Evolutionary conservation across 2,113 vertebrate species (phyloP).

Genomic region (Mesoclemmys tuberculata): DNA sequence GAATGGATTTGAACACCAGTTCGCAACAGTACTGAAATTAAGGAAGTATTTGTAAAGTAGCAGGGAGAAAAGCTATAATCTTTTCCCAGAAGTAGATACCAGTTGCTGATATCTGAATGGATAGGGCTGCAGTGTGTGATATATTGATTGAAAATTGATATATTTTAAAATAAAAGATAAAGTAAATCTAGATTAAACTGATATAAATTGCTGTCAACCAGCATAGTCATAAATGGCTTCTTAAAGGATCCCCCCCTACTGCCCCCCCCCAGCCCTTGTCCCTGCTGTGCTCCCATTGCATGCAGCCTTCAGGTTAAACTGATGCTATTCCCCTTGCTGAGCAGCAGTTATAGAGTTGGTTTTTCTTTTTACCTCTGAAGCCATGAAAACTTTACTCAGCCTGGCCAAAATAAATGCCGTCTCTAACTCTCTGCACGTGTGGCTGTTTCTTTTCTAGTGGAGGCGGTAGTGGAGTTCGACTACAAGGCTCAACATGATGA

Average conservation of each 20-base stretch:
- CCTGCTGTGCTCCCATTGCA: not conserved
- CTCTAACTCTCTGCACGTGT: not conserved
- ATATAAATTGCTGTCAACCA: not conserved
- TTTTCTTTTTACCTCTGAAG: not conserved
- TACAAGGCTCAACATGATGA: conserved; percentile 99
- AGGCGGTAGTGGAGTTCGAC: conserved; percentile 98
- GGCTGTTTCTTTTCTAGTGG: conserved; percentile 81
- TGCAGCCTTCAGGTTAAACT: not conserved
- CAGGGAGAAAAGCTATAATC: not conserved
- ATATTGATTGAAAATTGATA: not conserved
- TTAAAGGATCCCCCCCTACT: not conserved
- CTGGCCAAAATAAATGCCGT: not conserved
- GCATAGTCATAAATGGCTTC: not conserved
- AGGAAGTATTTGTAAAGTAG: not conserved
- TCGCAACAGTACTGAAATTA: not conserved
- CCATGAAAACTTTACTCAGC: not conserved
- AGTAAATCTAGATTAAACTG: not conserved
- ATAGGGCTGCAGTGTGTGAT: not conserved
- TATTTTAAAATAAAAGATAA: not conserved
- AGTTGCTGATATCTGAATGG: not conserved
- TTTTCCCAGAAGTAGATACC: conserved; percentile 9
- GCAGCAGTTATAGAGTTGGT: not conserved
- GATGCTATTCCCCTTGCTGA: not conserved
- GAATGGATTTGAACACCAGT: not conserved
- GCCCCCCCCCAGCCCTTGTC: not conserved